Evolutionary conservation across 2,888 invertebrate genomes (phyloP).

Genomic region (Cephus spinipes): DNA sequence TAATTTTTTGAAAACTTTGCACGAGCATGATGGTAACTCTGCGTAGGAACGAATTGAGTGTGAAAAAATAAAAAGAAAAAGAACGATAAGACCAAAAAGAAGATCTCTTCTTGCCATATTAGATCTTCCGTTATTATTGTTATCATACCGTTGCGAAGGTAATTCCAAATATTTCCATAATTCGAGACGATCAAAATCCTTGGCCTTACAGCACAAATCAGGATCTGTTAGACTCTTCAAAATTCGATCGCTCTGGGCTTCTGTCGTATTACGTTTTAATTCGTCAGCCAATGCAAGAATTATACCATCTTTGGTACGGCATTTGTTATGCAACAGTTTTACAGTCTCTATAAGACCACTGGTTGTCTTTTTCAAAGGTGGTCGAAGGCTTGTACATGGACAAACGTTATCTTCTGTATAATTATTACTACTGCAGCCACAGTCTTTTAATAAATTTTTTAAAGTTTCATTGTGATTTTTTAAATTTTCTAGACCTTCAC

Average conservation of each 20-base stretch:
- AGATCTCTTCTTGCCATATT: constrained; percentile 22
- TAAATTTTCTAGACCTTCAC: constrained; percentile 31
- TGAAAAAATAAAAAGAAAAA: constrained; percentile 27
- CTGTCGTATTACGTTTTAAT: constrained; percentile 21
- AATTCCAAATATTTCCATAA: constrained; percentile 28
- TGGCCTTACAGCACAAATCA: constrained; percentile 2
- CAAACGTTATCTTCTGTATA: neutral
- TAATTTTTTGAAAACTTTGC: neutral
- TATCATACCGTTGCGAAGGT: neutral
- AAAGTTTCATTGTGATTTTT: constrained; percentile 36
- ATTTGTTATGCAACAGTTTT: constrained; percentile 32
- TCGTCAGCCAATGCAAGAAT: constrained; percentile 34
- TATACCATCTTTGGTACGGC: constrained; percentile 36
- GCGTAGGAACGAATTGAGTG: constrained; percentile 16
- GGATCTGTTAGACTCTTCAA: constrained; percentile 18
- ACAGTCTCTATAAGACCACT: constrained; percentile 28
- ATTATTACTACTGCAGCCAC: constrained; percentile 11
- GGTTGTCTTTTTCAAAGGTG: constrained; percentile 8
- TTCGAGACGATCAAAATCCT: constrained; percentile 30
- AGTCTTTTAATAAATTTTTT: constrained; percentile 15
- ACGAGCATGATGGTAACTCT: neutral
- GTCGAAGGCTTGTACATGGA: neutral
- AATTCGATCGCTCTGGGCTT: constrained; percentile 21
- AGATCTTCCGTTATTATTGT: neutral
- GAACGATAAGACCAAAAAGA: constrained; percentile 27